These are phyloP conservation scores for Dinomys branickii DNA, from an alignment of 2,113 vertebrate genomes.

Conservation along the genomic window DNA sequence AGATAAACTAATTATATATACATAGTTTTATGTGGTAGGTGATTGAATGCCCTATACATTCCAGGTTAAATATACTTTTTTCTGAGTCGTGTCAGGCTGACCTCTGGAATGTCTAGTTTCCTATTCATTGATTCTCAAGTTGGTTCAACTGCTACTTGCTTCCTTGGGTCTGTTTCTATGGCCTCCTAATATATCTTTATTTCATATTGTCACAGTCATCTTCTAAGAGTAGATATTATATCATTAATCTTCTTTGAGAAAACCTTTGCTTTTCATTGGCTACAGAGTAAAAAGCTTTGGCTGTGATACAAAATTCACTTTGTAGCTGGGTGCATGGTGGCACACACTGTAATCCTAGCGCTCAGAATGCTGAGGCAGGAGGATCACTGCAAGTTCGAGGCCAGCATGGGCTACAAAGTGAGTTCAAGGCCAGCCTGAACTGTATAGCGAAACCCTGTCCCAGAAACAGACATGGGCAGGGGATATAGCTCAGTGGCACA, in stretches of 20 bases:
- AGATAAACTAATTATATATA: background rate
- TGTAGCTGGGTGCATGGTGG: background rate
- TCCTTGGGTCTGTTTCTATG: background rate
- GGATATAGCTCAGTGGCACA: no score
- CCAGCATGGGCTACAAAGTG: background rate
- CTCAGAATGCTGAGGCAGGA: background rate
- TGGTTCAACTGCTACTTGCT: background rate
- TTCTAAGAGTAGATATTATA: background rate
- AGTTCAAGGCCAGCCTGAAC: background rate
- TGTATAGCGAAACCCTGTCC: background rate
- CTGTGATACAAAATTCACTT: background rate
- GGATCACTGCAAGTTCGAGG: background rate
- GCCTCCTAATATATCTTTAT: background rate
- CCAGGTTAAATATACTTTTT: background rate
- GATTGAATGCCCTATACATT: background rate
- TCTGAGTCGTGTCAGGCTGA: background rate
- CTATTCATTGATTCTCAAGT: background rate
- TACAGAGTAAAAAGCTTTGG: background rate
- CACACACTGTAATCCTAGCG: background rate
- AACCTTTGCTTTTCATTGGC: background rate
- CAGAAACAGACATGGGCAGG: background rate
- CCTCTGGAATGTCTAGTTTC: background rate
- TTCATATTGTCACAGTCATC: background rate
- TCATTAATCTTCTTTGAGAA: background rate
- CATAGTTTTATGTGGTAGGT: background rate